These are phyloP conservation scores for Forbesichthys agassizii DNA, from an alignment of 2,113 vertebrate species.

Conservation along the genomic window DNA sequence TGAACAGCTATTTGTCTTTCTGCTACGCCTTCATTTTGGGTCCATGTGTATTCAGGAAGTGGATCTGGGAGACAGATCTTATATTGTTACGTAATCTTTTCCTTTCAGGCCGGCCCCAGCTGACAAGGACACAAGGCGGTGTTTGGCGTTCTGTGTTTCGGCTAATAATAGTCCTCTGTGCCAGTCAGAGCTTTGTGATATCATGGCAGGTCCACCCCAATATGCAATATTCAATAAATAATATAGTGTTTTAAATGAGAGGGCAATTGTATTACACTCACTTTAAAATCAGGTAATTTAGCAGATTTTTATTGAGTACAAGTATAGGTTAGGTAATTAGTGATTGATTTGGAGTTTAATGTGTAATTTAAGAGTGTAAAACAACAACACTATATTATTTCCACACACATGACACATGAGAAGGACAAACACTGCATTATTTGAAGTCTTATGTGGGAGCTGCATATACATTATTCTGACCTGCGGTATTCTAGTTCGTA, in stretches of 20 bases:
- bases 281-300: no score
- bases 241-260: no score
- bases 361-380: not conserved
- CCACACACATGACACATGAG: not conserved
- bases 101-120: conserved; percentile 57
- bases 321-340: not conserved
- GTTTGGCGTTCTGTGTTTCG: conserved; percentile 44
- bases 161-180: conserved; percentile 68
- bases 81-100: conserved; percentile 75
- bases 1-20: conserved; percentile 39
- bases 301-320: no score
- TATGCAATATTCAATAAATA: no score
- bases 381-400: not conserved
- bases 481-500: not conserved
- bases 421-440: not conserved
- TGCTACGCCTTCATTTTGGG: conserved; percentile 43
- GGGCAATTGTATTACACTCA: no score
- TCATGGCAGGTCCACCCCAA: conserved; percentile 22
- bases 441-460: not conserved
- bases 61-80: conserved; percentile 65
- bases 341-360: conserved; percentile 4
- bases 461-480: not conserved
- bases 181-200: conserved; percentile 35
- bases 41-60: conserved; percentile 69
- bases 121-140: conserved; percentile 47